phyloP scores from a whole-genome alignment of 2,797 vertebrate species.

The Enteromius viviparus region DNA sequence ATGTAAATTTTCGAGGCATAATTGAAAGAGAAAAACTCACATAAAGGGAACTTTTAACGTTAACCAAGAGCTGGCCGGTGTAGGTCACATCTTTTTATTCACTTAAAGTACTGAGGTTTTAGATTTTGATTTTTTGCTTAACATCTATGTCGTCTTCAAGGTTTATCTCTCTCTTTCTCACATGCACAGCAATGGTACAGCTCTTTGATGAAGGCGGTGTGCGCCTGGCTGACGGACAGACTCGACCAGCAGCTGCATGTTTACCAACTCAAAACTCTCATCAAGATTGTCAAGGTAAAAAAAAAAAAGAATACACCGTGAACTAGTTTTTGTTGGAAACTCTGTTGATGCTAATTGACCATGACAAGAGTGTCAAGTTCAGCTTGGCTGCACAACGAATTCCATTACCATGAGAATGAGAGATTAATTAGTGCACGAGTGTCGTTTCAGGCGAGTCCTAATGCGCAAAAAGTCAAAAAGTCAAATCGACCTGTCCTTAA shows the following conservation, averaged over 20 bases:
- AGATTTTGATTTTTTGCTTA: neutral
- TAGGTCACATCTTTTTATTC: slow-evolving; percentile 13
- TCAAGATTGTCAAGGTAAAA: slow-evolving; percentile 97
- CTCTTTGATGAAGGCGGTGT: slow-evolving; percentile 88
- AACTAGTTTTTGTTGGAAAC: neutral
- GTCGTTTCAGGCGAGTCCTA: neutral
- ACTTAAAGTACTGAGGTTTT: neutral
- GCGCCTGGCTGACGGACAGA: slow-evolving; percentile 92
- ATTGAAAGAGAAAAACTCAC: neutral
- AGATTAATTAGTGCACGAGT: slow-evolving; percentile 13
- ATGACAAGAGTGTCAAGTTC: slow-evolving; percentile 42
- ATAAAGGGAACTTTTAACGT: neutral
- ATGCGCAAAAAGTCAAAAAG: neutral
- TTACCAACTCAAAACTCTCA: slow-evolving; percentile 97
- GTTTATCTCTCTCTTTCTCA: slow-evolving; percentile 34
- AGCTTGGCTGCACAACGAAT: slow-evolving; percentile 18
- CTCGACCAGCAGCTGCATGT: slow-evolving; percentile 95
- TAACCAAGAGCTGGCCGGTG: neutral
- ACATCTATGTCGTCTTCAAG: slow-evolving; percentile 20
- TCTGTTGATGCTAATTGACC: slow-evolving; percentile 31
- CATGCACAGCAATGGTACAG: slow-evolving; percentile 91
- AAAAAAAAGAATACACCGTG: neutral
- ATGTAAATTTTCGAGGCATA: neutral
- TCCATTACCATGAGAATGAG: slow-evolving; percentile 29
- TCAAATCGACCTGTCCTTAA: neutral